Conservation (phyloP, 2,113 vertebrate genomes). For the Puffinus mauretanicus region DNA sequence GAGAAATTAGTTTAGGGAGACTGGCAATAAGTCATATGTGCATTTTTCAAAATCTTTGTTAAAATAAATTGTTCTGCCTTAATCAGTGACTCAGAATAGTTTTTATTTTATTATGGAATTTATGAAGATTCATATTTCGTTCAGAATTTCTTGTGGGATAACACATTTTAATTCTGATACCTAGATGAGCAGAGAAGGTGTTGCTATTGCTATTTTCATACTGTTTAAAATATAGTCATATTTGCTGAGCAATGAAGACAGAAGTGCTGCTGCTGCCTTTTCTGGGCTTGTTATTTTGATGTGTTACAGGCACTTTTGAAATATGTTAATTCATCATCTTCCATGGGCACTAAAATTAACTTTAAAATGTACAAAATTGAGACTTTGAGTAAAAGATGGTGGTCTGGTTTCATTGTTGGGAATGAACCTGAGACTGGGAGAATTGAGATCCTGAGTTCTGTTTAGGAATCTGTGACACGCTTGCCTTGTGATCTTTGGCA, state of each 20-base stretch:
- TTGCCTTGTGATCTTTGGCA: neutral
- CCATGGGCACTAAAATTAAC: neutral
- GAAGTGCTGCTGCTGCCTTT: neutral
- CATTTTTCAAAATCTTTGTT: neutral
- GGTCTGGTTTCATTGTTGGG: neutral
- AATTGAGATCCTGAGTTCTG: neutral
- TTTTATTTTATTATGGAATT: neutral
- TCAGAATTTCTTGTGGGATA: neutral
- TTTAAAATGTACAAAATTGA: neutral
- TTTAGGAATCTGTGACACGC: neutral
- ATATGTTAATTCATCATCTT: neutral
- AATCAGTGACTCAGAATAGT: neutral
- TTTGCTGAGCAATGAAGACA: neutral
- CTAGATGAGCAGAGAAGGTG: neutral
- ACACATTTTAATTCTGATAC: neutral
- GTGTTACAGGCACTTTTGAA: neutral
- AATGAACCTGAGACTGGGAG: neutral
- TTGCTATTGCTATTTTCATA: neutral
- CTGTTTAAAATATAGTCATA: neutral
- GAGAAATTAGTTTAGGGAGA: neutral
- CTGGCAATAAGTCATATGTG: neutral
- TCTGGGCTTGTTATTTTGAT: neutral
- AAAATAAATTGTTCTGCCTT: neutral
- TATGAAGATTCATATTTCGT: neutral
- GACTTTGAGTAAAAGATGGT: neutral